Percentiles rank a stretch among this genome's conserved stretches.
phyloP scores from a whole-genome alignment of 1,140 invertebrate genomes.

The Odontomachus brunneus region DNA sequence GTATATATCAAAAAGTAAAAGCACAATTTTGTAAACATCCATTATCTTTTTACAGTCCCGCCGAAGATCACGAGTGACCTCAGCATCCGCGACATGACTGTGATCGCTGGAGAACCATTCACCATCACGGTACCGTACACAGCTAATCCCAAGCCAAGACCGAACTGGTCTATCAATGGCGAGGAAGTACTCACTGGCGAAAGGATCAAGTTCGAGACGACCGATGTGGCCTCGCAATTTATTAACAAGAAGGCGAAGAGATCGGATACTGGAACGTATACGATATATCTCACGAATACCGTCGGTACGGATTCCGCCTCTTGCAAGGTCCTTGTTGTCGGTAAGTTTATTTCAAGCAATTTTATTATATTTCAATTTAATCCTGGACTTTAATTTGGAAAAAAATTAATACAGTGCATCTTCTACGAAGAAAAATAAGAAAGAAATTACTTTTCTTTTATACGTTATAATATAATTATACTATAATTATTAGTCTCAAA shows the following conservation, averaged over 20 bases:
- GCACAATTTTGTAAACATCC: background rate
- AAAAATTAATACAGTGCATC: no score
- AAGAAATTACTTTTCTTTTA: no score
- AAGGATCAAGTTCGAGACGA: slow-evolving; percentile 95
- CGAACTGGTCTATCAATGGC: slow-evolving; percentile 95
- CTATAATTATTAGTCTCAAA: background rate
- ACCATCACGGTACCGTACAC: slow-evolving; percentile 97
- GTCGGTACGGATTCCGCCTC: slow-evolving; percentile 95
- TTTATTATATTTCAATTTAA: background rate
- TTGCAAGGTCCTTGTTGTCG: slow-evolving; percentile 93
- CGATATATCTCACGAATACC: slow-evolving; percentile 94
- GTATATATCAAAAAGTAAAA: background rate
- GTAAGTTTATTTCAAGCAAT: slow-evolving; percentile 80
- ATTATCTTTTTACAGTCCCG: slow-evolving; percentile 84
- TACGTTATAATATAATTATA: background rate
- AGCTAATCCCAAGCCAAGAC: slow-evolving; percentile 95
- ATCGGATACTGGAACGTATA: slow-evolving; percentile 96
- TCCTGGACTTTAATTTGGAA: no score
- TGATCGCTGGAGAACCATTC: slow-evolving; percentile 97
- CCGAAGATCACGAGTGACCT: slow-evolving; percentile 97
- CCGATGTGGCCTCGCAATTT: slow-evolving; percentile 92
- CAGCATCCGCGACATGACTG: slow-evolving; percentile 96
- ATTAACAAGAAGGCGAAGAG: slow-evolving; percentile 95
- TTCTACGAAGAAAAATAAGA: no score
- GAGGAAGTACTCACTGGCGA: slow-evolving; percentile 93